Conservation (phyloP, 2,797 vertebrate species). For the Borostomias antarcticus region DNA sequence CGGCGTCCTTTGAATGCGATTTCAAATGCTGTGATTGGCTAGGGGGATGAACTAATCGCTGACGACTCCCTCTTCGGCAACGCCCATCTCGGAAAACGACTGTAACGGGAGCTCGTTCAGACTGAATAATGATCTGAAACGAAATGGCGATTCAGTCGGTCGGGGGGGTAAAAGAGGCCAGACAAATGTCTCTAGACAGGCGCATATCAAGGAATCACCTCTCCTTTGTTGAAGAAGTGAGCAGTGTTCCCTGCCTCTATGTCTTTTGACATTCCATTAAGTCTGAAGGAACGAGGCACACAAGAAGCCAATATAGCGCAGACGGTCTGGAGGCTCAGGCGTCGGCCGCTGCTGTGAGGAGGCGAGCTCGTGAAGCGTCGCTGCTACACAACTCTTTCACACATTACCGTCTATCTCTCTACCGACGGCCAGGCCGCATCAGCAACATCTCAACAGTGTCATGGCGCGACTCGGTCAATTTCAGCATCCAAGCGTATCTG, state of each 20-base stretch:
- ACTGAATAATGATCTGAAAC: not conserved
- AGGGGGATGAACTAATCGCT: too few relatives aligned
- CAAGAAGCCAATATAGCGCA: not conserved
- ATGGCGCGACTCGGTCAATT: slow-evolving; percentile 21
- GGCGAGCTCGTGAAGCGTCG: not conserved
- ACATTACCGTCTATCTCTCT: not conserved
- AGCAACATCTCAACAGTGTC: slow-evolving; percentile 14
- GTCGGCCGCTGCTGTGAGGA: not conserved
- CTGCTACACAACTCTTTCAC: not conserved
- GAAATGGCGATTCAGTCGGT: not conserved
- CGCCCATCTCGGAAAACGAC: too few relatives aligned
- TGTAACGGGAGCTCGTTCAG: too few relatives aligned
- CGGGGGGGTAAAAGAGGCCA: not conserved
- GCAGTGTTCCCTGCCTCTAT: not conserved
- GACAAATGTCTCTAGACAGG: not conserved
- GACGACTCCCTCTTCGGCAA: too few relatives aligned
- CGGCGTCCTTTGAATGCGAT: too few relatives aligned
- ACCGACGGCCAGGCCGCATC: slow-evolving; percentile 11
- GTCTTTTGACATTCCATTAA: not conserved
- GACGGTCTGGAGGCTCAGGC: not conserved
- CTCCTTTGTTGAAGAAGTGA: not conserved
- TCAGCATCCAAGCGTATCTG: slow-evolving; percentile 2
- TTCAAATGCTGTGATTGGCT: too few relatives aligned
- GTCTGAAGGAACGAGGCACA: not conserved
- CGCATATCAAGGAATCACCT: not conserved